Base-by-base conservation (phyloP, 2,888 invertebrate species). In the Heliconius sara region DNA sequence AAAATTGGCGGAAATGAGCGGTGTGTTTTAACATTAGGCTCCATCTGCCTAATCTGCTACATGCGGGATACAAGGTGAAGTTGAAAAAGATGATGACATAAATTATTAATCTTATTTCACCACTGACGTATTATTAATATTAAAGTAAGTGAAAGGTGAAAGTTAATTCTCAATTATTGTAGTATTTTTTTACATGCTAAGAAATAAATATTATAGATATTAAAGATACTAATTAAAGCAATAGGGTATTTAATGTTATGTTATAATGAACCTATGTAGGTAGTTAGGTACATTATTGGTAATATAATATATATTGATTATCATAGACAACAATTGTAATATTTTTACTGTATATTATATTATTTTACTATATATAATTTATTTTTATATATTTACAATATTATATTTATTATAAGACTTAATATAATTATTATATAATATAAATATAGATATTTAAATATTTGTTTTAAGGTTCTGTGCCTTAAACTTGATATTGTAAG, bases 401-500 rank as follows among this genome's bases (percentile, higher is more conserved):
- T 25, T n/a, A 10, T 72, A 34, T 57, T 60, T 60, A 74, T 25
- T 34, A 43, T 43, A 60, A 34, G 30, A 27, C 16, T 60, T 74
- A 39, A 16, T 74, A 19, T 63, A 63, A 74, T 34, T 63, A 74
- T 22, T 39, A 63, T 63, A 39, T 63, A 9, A n/a, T 63, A 63
- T n/a, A 63, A 63, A 39, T 74, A 63, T 60, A 74, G 74, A 63
- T 25, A 74, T 25, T 39, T 25, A 13, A 57, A 73, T 73, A 73
- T 73, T 73, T 73, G 22, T 73, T 73, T 73, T 60, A 73, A 73
- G 73, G 73, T 60, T 60, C 22, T 73, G 73, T 73, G 73, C 34
- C 60, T 52, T 72, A 57, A 72, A 72, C 52, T 74, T 74, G 63
- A 63, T 63, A 60, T 74, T 63, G 60, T 60, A 63, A 63, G 39